These are phyloP conservation scores for Tenualosa ilisha DNA, from an alignment of 2,797 vertebrate genomes.

Conservation along the genomic window DNA sequence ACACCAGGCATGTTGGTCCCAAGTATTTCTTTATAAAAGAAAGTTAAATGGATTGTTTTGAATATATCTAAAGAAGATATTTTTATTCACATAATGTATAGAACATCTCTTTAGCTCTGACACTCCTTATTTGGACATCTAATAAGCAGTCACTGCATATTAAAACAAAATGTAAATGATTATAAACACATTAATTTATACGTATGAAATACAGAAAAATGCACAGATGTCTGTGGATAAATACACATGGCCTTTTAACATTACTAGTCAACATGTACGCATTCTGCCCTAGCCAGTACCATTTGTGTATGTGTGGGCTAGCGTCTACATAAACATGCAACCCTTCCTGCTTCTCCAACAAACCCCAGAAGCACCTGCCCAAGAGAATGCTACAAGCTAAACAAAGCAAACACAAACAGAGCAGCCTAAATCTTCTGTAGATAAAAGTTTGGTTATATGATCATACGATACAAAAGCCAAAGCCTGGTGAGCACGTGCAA, in stretches of 20 bases:
- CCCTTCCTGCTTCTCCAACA: background rate
- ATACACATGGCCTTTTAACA: background rate
- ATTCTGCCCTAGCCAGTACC: background rate
- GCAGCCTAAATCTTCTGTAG: conserved; percentile 71
- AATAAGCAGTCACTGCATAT: background rate
- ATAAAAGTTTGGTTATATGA: conserved; percentile 66
- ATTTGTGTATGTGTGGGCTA: background rate
- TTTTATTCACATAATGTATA: conserved; percentile 44
- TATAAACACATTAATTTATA: too few species aligned
- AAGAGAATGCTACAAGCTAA: background rate
- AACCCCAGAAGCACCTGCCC: background rate
- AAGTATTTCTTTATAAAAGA: conserved; percentile 78
- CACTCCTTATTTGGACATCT: background rate
- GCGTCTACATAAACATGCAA: background rate
- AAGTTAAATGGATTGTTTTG: conserved; percentile 65
- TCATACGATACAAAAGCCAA: conserved; percentile 78
- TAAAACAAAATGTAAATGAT: background rate
- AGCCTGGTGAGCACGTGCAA: conserved; percentile 47
- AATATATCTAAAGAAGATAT: conserved; percentile 77
- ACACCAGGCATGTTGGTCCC: conserved; percentile 58
- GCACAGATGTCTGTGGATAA: background rate
- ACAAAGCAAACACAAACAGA: background rate
- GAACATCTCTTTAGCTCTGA: conserved; percentile 54
- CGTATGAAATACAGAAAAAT: background rate
- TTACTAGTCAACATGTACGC: background rate